A percentile compares a stretch with the other conserved stretches of the same genome.
Evolutionary conservation across 2,113 vertebrate genomes (phyloP).

Genomic region (Zeus faber): DNA sequence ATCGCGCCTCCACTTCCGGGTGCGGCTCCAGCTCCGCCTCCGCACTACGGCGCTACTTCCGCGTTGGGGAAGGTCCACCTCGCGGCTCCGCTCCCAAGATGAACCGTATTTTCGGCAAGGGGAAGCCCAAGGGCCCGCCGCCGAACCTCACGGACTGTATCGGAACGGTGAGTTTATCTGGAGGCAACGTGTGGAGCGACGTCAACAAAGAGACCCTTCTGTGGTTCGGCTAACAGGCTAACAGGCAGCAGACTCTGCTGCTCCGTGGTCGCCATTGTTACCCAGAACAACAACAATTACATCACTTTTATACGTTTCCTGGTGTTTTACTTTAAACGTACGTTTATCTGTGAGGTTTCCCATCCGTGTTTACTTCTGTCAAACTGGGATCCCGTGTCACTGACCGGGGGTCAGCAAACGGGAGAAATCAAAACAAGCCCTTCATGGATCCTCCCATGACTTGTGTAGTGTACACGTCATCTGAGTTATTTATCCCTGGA

Average conservation of each 20-base stretch:
- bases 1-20: conserved; percentile 59
- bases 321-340: too few species aligned
- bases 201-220: conserved; percentile 60
- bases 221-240: conserved; percentile 7
- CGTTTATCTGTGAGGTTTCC: too few species aligned
- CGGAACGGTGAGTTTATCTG: conserved; percentile 78
- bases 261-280: background rate
- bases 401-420: too few species aligned
- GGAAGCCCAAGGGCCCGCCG: conserved; percentile 87
- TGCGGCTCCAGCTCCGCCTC: conserved; percentile 9
- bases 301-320: background rate
- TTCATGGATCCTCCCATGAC: background rate
- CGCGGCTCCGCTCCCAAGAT: conserved; percentile 59
- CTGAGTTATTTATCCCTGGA: background rate
- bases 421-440: too few species aligned
- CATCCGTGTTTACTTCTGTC: too few species aligned
- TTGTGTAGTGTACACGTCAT: background rate
- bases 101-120: conserved; percentile 92
- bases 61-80: background rate
- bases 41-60: background rate
- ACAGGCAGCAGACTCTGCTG: background rate
- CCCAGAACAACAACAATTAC: too few species aligned
- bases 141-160: conserved; percentile 97
- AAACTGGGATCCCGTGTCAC: too few species aligned
- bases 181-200: conserved; percentile 27